Evolutionary conservation across 2,797 vertebrate species (phyloP), one percentile per base, ranked within the genome.

Genomic region (Cossypha dichroa): DNA sequence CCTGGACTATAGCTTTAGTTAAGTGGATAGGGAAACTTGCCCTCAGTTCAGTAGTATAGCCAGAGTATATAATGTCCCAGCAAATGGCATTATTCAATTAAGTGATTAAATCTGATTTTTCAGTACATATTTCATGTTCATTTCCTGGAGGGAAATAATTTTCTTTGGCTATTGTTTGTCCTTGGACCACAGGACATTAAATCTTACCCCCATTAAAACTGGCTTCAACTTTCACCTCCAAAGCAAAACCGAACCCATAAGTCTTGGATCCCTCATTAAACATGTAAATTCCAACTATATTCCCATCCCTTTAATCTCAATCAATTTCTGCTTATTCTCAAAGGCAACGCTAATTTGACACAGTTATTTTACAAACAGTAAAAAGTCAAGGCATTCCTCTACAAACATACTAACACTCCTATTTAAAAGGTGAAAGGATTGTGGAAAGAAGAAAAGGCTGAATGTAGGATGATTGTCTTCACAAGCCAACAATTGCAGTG

Each of bases 21-120:
- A 5, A 46, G 11, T 10, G 1, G 46, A 59, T 77, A 3, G 17
- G 7, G 10, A 7, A 75, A 64, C 16, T 4, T 5, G 1, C 4
- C 14, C 41, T 49, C n/a, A 29, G 14, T n/a, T 83, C 31, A 43
- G 12, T 8, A 62, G 19, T 23, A 72, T 3, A 59, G 28, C 8
- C n/a, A 67, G 28, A 6, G 4, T 46, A 68, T 23, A 63, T 8
- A 86, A 78, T 9, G 26, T 26, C 11, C 31, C 34, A 59, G 36
- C 31, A 48, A 80, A 60, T 1, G 26, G 5, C 18, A 79, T 15
- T 10, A 33, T 59, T 70, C 19, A 79, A 46, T n/a, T 9, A 49
- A 52, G 26, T 28, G 10, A 63, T 28, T 54, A 75, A 43, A 68
- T 26, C 19, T 34, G 11, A 79, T 54, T 93, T 29, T 84, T 85